Evolutionary conservation across 2,888 invertebrate species (phyloP).

Genomic region (Lymantria dispar): DNA sequence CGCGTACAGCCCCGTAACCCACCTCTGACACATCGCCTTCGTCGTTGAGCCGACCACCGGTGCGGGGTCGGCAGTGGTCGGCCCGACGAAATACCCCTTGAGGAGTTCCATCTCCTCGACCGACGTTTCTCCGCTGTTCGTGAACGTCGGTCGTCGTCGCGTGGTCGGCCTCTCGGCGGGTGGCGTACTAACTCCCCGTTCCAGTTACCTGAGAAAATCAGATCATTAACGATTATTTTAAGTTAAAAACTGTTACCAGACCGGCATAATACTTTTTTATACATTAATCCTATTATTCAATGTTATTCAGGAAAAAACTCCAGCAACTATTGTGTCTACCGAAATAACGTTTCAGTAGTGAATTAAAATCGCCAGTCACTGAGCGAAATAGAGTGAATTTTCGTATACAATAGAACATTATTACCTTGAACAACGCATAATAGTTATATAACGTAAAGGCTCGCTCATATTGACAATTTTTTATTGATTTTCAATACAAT

Average conservation of each 20-base stretch:
- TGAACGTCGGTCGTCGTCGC: too few relatives aligned
- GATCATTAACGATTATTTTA: not conserved
- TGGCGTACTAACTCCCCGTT: too few relatives aligned
- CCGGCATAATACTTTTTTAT: conserved; percentile 2
- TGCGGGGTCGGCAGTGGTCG: too few relatives aligned
- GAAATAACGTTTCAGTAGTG: conserved; percentile 19
- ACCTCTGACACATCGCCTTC: too few relatives aligned
- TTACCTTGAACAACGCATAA: conserved; percentile 39
- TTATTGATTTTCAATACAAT: not conserved
- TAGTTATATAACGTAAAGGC: conserved; percentile 34
- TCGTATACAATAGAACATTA: conserved; percentile 45
- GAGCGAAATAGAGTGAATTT: conserved; percentile 24
- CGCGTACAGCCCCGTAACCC: too few relatives aligned
- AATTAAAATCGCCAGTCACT: conserved; percentile 31
- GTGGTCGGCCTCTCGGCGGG: too few relatives aligned
- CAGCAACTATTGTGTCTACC: conserved; percentile 7
- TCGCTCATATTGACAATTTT: conserved; percentile 1
- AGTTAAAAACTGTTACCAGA: not conserved
- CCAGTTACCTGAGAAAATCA: too few relatives aligned
- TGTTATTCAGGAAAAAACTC: conserved; percentile 1
- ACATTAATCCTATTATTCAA: conserved; percentile 14
- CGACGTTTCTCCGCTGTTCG: too few relatives aligned
- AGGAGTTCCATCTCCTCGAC: too few relatives aligned
- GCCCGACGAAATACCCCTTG: too few relatives aligned
- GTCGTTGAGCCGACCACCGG: too few relatives aligned